Base-by-base conservation (phyloP, 2,888 invertebrate genomes). In the Anthophora plumipes region DNA sequence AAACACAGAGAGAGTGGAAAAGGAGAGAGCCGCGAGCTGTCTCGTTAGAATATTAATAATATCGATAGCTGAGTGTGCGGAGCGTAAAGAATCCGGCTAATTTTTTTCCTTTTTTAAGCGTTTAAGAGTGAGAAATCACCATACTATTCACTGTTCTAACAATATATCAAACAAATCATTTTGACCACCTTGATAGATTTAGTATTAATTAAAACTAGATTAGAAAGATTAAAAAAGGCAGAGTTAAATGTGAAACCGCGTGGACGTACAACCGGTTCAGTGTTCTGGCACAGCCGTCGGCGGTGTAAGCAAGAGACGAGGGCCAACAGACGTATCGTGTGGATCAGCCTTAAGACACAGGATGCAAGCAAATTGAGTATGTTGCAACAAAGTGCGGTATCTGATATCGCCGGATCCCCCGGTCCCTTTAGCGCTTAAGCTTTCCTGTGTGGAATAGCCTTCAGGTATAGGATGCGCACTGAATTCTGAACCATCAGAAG, bases 371-470 rank as follows among this genome's bases (percentile, higher is more conserved):
- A 74, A 81, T 81, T 71, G 74, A 70, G 73, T 54, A 43, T 46
- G 64, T 68, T 63, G 70, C 69, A 71, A 52, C 73, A 80, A 74
- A 74, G 60, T 70, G 55, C 50, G 74, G 66, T 57, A 71, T 67
- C 71, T 72, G 81, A 71, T 82, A 81, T 71, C n/a, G 74, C 5
- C 17, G 63, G 81, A 72, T 76, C 59, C 59, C 43, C 39, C 14
- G 63, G 71, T 48, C 64, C 68, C 67, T 74, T 79, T 59, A 69
- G 59, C 73, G 73, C 48, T 71, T 78, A 74, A 73, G 74, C 63
- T 75, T 77, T 66, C 64, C 61, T 55, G 67, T 48, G 64, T 31
- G 78, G 55, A 76, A 73, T 54, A 57, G 71, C 71, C 77, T 60
- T 74, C 64, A 55, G 64, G 54, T 57, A 20, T 43, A 25, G 77